Conservation (phyloP, 2,888 invertebrate species). For the Sycophila texana region DNA sequence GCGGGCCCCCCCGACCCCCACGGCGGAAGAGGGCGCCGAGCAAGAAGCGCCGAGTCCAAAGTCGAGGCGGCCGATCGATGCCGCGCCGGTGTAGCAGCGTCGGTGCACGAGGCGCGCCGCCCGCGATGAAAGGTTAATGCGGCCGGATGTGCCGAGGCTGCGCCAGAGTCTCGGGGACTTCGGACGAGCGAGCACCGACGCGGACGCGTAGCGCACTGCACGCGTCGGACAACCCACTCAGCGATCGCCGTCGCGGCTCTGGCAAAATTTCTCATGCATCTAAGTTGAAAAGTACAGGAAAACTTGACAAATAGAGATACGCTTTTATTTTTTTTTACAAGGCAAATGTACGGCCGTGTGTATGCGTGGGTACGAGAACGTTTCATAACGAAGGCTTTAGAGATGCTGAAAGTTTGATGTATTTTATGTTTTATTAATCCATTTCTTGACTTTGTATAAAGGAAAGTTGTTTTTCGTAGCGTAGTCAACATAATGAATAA, state of each 20-base stretch:
- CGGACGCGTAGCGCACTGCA: background rate
- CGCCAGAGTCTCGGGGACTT: slow-evolving; percentile 64
- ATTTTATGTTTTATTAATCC: slow-evolving; percentile 30
- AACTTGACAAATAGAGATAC: too few relatives aligned
- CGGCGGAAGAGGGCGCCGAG: background rate
- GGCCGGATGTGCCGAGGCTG: slow-evolving; percentile 58
- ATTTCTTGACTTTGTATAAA: slow-evolving; percentile 51
- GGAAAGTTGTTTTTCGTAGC: too few relatives aligned
- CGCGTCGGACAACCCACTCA: background rate
- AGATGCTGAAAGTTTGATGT: too few relatives aligned
- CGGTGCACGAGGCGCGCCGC: slow-evolving; percentile 49
- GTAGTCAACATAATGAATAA: slow-evolving; percentile 2
- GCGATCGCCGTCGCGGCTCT: background rate
- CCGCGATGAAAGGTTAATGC: slow-evolving; percentile 69
- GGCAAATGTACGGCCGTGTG: too few relatives aligned
- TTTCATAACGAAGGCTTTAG: too few relatives aligned
- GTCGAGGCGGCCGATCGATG: slow-evolving; percentile 67
- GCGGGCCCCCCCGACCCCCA: background rate
- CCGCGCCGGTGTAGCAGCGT: slow-evolving; percentile 56
- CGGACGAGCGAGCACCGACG: slow-evolving; percentile 57
- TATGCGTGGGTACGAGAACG: too few relatives aligned
- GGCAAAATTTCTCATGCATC: background rate
- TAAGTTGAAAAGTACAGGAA: background rate
- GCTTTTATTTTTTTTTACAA: too few relatives aligned
- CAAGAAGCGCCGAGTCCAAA: slow-evolving; percentile 49